Evolutionary conservation across 2,888 invertebrate species (phyloP), one percentile per base, ranked within the genome.

Genomic region (Pristionchus maxplancki): DNA sequence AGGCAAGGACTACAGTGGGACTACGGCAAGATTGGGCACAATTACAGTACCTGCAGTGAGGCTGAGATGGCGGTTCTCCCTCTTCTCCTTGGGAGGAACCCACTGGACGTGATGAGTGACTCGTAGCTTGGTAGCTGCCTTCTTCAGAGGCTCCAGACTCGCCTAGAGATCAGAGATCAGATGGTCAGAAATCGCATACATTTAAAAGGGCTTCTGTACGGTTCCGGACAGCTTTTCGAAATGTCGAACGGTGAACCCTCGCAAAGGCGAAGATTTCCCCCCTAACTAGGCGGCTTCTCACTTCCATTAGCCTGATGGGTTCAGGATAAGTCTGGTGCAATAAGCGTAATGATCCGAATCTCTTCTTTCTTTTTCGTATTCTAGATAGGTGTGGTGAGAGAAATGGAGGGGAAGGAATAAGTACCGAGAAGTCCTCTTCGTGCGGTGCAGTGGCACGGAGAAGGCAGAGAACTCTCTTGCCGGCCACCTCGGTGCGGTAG

Each of bases 41-140:
- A 67, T 17, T 74, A 24, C 40, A 6, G 31, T 85, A 85, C 82
- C 82, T 28, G 50, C 82, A 15, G 53, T 50, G 53, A 83, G 20
- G 20, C 44, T 83, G 17, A 83, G 50, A 13, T 53, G 53, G 31
- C 9, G 6, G 50, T 83, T 53, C 53, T 53, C 53, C 37, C 53
- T 83, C 53, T 83, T 83, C 82, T 83, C 82, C 82, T 83, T 83
- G 31, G 53, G 82, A 31, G 82, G 53, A 0, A 64, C 85, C 28
- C 37, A 90, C 74, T 93, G 91, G 5, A 94, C 93, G 87, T 94
- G 93, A 67, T 94, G 93, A 34, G 85, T 87, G 82, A 92, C 92
- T 37, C 91, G 91, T 90, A 93, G 93, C 88, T 93, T 94, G 88
- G 89, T 89, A 17, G 93, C 91, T 13, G 93, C 93, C 83, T 91